Evolutionary conservation across 2,888 invertebrate species (phyloP), one percentile per base, ranked within the genome.

Genomic region (Schrankia costaestrigalis): DNA sequence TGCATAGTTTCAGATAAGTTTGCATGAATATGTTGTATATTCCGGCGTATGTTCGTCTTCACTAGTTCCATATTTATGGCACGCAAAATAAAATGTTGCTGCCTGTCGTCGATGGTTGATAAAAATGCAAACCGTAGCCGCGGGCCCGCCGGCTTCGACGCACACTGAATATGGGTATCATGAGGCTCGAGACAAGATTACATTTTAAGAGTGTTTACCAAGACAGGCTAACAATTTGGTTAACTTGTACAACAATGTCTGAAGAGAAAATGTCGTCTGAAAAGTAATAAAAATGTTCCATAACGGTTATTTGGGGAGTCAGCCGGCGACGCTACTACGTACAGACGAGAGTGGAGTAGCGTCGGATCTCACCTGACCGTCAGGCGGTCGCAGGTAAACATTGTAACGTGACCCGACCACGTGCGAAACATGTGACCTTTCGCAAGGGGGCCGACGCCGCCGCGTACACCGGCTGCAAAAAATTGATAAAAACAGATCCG

Each of bases 1-100:
- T 85, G 84, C 84, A 85, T 84, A 80, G 80, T 80, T 81, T 68
- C 70, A 75, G 77, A 86, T 80, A 84, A 82, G 79, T 83, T 82
- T 81, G 74, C 77, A 80, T 77, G 71, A 75, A 74, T 77, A 80
- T 78, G 62, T 69, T 71, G 68, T 75, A 68, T 76, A 71, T 74
- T 63, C 65, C 66, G 62, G 66, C 70, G 68, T 77, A 75, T 76
- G 72, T 73, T 73, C 71, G 64, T 70, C 71, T 71, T 66, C 68
- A 70, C 69, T 60, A 71, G 78, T 75, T 84, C 71, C 79, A 85
- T 86, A 85, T 86, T 85, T 86, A 86, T 84, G 73, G 70, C 80
- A 80, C 77, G 83, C 78, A 83, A 77, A 82, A 83, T 82, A 84
- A 84, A 84, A 83, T 83, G 81, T 78, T 60, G 74, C 74, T 73